These are phyloP conservation scores for Takifugu bimaculatus DNA, from an alignment of 2,113 vertebrate genomes.

Conservation along the genomic window DNA sequence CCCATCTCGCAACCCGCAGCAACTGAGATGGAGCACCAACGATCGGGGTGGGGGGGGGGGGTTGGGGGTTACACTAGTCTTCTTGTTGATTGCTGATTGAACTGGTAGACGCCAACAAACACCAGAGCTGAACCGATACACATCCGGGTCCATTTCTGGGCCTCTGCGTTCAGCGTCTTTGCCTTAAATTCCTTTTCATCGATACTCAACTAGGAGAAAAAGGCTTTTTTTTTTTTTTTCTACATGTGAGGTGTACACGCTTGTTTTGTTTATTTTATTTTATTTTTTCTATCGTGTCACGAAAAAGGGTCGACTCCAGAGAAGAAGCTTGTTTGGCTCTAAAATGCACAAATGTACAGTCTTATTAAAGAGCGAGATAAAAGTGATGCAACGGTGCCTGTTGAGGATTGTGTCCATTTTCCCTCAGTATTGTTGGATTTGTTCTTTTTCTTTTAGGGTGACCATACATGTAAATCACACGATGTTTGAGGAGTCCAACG, in stretches of 20 bases:
- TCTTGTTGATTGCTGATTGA: slow-evolving; percentile 62
- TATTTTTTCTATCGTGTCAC: slow-evolving; percentile 40
- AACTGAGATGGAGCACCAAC: slow-evolving; percentile 78
- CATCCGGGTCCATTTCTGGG: slow-evolving; percentile 69
- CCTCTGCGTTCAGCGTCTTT: slow-evolving; percentile 92
- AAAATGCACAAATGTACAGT: slow-evolving; percentile 69
- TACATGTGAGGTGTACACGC: slow-evolving; percentile 78
- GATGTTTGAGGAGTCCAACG: slow-evolving; percentile 22
- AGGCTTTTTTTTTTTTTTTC: slow-evolving; percentile 83
- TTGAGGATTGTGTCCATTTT: slow-evolving; percentile 42
- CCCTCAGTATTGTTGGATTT: slow-evolving; percentile 31
- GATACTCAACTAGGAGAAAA: slow-evolving; percentile 85
- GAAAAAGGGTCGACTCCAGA: slow-evolving; percentile 37
- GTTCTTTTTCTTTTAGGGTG: not conserved
- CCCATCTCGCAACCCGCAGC: slow-evolving; percentile 68
- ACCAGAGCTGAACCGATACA: slow-evolving; percentile 77
- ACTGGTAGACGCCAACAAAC: slow-evolving; percentile 73
- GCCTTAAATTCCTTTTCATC: slow-evolving; percentile 92
- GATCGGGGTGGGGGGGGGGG: slow-evolving; percentile 57
- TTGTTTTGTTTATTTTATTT: slow-evolving; percentile 67
- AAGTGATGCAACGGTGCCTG: slow-evolving; percentile 58
- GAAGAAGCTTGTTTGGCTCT: slow-evolving; percentile 53
- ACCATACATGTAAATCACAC: slow-evolving; percentile 7
- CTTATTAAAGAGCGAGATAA: slow-evolving; percentile 53
- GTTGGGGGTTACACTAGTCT: slow-evolving; percentile 64